These are phyloP conservation scores for Redunca redunca DNA, from an alignment of 2,113 vertebrate species.

Conservation along the genomic window DNA sequence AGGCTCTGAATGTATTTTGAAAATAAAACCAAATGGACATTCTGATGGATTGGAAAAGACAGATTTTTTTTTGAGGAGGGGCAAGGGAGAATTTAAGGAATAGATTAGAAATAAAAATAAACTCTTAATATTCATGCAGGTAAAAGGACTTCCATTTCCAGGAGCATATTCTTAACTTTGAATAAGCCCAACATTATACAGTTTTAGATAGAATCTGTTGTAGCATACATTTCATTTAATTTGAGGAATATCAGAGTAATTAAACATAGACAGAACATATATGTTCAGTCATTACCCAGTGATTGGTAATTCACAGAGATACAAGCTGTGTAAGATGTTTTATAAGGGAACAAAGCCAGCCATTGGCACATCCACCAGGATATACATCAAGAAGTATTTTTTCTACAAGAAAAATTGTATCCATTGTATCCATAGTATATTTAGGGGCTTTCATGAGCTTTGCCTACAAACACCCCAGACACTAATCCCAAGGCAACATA, in stretches of 20 bases:
- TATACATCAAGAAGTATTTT: neutral
- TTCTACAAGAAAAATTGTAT: neutral
- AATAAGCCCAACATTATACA: neutral
- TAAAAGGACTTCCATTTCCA: conserved; percentile 1
- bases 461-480: neutral
- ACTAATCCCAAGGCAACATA: neutral
- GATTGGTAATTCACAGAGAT: neutral
- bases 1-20: neutral
- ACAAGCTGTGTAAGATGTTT: neutral
- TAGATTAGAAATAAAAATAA: conserved; percentile 1
- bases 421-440: neutral
- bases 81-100: neutral
- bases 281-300: neutral
- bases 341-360: neutral
- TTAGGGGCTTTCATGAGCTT: neutral
- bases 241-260: neutral
- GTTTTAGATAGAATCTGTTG: neutral
- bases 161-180: neutral
- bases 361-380: neutral
- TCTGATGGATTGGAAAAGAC: neutral
- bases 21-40: neutral
- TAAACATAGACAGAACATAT: neutral
- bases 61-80: neutral
- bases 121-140: neutral
- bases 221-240: neutral